Conservation (phyloP, 2,797 vertebrate species). For the Anguilla obscura region DNA sequence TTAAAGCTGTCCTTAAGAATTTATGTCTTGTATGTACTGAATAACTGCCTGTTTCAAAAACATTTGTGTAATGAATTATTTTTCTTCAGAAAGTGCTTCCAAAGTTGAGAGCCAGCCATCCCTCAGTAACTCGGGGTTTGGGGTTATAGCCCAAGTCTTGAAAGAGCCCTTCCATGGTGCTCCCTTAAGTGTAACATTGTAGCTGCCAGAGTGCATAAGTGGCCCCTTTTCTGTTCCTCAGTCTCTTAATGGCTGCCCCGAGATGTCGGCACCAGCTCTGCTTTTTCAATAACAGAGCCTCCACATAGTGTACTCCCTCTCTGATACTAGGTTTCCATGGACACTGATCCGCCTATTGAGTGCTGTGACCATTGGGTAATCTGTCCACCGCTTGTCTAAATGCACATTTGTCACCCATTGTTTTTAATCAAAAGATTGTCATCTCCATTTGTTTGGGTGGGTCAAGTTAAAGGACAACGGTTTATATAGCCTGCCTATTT, state of each 20-base stretch:
- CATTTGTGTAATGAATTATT: neutral
- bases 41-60: neutral
- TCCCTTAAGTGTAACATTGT: neutral
- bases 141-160: neutral
- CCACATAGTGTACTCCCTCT: neutral
- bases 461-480: slow-evolving; percentile 62
- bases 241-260: neutral
- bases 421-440: slow-evolving; percentile 53
- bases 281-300: slow-evolving; percentile 43
- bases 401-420: slow-evolving; percentile 3
- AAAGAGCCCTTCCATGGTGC: neutral
- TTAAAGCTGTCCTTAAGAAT: neutral
- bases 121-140: neutral
- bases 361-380: slow-evolving; percentile 33
- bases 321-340: slow-evolving; percentile 54
- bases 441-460: slow-evolving; percentile 41
- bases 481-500: slow-evolving; percentile 24
- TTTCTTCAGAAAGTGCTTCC: neutral
- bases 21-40: neutral
- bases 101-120: neutral
- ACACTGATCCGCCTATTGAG: slow-evolving; percentile 43
- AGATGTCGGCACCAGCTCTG: slow-evolving; percentile 11
- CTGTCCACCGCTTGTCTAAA: slow-evolving; percentile 54
- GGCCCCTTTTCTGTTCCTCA: neutral
- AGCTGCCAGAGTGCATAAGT: neutral